phyloP scores from a whole-genome alignment of 1,140 invertebrate species.

The Drosophila kepulauana region DNA sequence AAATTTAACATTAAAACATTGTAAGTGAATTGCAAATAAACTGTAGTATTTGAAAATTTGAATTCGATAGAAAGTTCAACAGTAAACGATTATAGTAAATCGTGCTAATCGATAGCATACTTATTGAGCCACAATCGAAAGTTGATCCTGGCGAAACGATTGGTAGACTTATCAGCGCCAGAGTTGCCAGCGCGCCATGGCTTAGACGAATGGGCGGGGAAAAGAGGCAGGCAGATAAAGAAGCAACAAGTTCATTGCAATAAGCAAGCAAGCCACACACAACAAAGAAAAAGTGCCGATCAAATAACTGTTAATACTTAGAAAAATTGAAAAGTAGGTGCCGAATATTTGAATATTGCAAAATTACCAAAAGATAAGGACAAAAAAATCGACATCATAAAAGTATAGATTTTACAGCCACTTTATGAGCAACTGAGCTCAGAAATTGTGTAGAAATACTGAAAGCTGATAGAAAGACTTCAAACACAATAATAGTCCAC shows the following conservation, averaged over 20 bases:
- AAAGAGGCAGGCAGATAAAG: neutral
- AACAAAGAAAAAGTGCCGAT: conserved; percentile 13
- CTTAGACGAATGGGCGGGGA: neutral
- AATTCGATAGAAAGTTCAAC: neutral
- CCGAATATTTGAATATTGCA: neutral
- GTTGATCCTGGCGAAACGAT: conserved; percentile 20
- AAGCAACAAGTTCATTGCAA: neutral
- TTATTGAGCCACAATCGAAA: neutral
- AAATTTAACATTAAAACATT: conserved; percentile 67
- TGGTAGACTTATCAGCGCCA: neutral
- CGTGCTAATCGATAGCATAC: conserved; percentile 6
- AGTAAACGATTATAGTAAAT: neutral
- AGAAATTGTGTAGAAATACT: neutral
- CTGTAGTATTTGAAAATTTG: neutral
- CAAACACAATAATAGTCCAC: neutral
- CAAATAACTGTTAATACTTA: neutral
- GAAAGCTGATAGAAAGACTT: neutral
- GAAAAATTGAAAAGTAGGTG: conserved; percentile 2
- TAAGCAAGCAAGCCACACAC: neutral
- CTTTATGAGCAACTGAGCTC: conserved; percentile 1
- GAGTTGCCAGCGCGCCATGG: neutral
- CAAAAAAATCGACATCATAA: neutral
- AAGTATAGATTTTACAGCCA: conserved; percentile 10
- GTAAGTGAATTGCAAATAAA: conserved; percentile 26
- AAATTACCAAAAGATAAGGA: neutral